Evolutionary conservation across 2,797 vertebrate species (phyloP), one percentile per base, ranked within the genome.

Genomic region (Thaleichthys pacificus): DNA sequence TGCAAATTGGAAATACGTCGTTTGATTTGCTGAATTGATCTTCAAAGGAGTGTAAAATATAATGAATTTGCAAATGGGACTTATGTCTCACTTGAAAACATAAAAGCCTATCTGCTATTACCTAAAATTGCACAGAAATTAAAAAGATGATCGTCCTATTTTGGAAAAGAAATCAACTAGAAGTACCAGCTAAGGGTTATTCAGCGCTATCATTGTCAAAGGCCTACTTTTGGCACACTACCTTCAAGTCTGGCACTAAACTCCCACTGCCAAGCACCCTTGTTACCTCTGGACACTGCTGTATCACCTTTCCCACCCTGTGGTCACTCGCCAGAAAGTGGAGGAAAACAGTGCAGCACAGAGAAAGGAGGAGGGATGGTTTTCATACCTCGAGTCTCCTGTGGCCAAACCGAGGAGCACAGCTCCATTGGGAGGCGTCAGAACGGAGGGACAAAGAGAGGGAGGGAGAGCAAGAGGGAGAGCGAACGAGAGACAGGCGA

Each of bases 371-470:
- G 57, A 67, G 64, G 24, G 42, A 61, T 51, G 64, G 14, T 32
- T 51, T 51, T 68, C 65, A 68, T 61, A 61, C 35, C 32, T 14
- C 9, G 0, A 19, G 58, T 19, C 64, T 47, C 64, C 62, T n/a
- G 49, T 66, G 70, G 30, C 56, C 38, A 0, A 26, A 42, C 63
- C 3, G 15, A 19, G 26, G 54, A 21, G 35, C 56, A 14, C 17
- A 38, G 51, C 51, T 24, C 47, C 58, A 57, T 65, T 51, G 51
- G 60, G 30, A 69, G 67, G 51, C 24, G 30, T 58, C 54, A 38
- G n/a, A 54, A 26, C n/a, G 12, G 28, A 49, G 21, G 42, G 19
- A 26, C 19, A 57, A 38, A 49, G 15, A 38, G 38, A 66, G 22
- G 38, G 14, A 64, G 19, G 26, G 35, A 28, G 7, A 69, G 19